phyloP scores from a whole-genome alignment of 2,888 invertebrate species.

The Ceramica pisi region DNA sequence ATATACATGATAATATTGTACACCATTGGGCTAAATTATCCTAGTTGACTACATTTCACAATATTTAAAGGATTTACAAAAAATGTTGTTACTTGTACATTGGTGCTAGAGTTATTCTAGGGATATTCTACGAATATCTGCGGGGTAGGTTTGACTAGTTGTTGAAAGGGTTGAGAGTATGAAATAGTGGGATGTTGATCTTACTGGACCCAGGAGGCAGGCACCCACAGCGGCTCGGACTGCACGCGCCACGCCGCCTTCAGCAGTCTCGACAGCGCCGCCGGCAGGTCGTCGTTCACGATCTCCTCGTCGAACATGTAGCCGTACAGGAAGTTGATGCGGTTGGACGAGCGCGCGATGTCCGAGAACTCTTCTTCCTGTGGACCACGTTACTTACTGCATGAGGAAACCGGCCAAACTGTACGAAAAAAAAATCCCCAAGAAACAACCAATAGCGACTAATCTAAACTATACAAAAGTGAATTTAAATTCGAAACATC shows the following conservation, averaged over 20 bases:
- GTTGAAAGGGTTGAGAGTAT: constrained; percentile 1
- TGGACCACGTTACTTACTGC: not conserved
- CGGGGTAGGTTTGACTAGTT: constrained; percentile 4
- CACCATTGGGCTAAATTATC: constrained; percentile 49
- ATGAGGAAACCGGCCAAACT: not conserved
- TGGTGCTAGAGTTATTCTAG: constrained; percentile 36
- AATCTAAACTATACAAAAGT: not conserved
- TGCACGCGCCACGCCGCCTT: constrained; percentile 96
- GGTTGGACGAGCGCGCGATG: constrained; percentile 95
- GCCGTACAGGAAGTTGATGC: constrained; percentile 97
- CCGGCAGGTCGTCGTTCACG: constrained; percentile 97
- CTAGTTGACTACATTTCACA: constrained; percentile 34
- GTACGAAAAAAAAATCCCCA: not conserved
- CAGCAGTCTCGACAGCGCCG: constrained; percentile 96
- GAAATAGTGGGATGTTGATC: not conserved
- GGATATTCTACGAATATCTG: constrained; percentile 24
- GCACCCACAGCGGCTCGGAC: constrained; percentile 98
- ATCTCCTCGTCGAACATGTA: constrained; percentile 98
- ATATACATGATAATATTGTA: constrained; percentile 33
- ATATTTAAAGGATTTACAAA: constrained; percentile 19
- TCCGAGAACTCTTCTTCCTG: constrained; percentile 98
- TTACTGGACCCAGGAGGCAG: constrained; percentile 98
- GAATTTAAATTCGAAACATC: not conserved
- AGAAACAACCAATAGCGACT: not conserved
- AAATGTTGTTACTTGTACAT: constrained; percentile 34